Conservation (phyloP, 1,140 invertebrate species). For the Adoxophyes honmai region DNA sequence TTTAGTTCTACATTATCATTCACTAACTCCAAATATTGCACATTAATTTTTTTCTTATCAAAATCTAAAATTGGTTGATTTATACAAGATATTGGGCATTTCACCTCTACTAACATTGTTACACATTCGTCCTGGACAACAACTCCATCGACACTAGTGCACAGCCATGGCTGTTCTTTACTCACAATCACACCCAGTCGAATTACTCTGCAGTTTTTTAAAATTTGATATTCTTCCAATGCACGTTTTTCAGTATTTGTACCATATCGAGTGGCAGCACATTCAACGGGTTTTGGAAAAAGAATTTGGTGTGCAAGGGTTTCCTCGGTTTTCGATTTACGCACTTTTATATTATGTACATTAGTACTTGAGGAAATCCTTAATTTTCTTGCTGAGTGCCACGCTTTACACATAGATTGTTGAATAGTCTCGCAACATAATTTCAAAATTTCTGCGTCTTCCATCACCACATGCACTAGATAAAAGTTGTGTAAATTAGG, state of each 20-base stretch:
- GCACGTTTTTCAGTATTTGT: constrained; percentile 10
- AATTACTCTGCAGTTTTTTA: background rate
- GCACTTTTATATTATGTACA: constrained; percentile 32
- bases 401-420: background rate
- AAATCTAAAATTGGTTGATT: constrained; percentile 29
- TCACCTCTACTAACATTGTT: constrained; percentile 36
- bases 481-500: background rate
- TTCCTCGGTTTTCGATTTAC: constrained; percentile 22
- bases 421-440: background rate
- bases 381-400: background rate
- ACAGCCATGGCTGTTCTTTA: constrained; percentile 15
- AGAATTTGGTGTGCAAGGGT: background rate
- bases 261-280: background rate
- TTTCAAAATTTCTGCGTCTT: background rate
- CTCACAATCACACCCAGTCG: background rate
- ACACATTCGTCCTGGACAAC: constrained; percentile 14
- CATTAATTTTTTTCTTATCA: constrained; percentile 25
- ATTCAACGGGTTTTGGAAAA: background rate
- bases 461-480: background rate
- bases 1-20: constrained; percentile 22
- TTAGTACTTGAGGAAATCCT: constrained; percentile 23
- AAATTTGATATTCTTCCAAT: constrained; percentile 4
- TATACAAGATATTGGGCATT: constrained; percentile 36
- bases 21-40: constrained; percentile 29
- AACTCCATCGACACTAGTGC: constrained; percentile 9